Evolutionary conservation across 2,113 vertebrate species (phyloP), one percentile per base, ranked within the genome.

Genomic region (Hiodon tergisus): DNA sequence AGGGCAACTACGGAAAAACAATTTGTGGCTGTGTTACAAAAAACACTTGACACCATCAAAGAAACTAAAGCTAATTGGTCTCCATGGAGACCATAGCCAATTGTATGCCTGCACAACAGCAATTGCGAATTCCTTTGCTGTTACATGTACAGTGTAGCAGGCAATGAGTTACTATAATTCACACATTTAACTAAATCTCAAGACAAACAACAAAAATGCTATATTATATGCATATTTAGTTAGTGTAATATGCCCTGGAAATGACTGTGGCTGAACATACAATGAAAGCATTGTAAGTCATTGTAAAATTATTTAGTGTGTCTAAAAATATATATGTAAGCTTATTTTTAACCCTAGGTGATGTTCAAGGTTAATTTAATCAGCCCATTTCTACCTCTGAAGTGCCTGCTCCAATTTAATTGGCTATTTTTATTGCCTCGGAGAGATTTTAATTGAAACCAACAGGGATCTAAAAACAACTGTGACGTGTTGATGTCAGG

Each of bases 331-430:
- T 79, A 85, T 82, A 88, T 85, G 85, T 82, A 81, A 79, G 79
- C 79, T 88, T 90, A 87, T 89, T 88, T 89, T 90, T 88, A 89
- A 90, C 87, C 82, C 78, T 87, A 89, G 89, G 85, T 91, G 87
- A 83, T 86, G 87, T 89, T 88, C 89, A 91, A 92, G 91, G 90
- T 92, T 90, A 92, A 92, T 92, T 90, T 87, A 92, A 92, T 92
- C 89, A 90, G 87, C 85, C 85, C 85, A 87, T 89, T 88, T 87
- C 80, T 87, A 89, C 85, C 83, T 88, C 88, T 85, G 87, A 91
- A 92, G 89, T 89, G 88, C 83, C 86, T 90, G 90, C 86, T 91
- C 90, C 88, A 91, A 78, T 92, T 92, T 91, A 92, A 91, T 92
- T 91, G 91, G 86, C 90, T 92, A 92, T 92, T 91, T 92, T 89